phyloP scores from a whole-genome alignment of 2,797 vertebrate genomes.

The Cynopterus sphinx region DNA sequence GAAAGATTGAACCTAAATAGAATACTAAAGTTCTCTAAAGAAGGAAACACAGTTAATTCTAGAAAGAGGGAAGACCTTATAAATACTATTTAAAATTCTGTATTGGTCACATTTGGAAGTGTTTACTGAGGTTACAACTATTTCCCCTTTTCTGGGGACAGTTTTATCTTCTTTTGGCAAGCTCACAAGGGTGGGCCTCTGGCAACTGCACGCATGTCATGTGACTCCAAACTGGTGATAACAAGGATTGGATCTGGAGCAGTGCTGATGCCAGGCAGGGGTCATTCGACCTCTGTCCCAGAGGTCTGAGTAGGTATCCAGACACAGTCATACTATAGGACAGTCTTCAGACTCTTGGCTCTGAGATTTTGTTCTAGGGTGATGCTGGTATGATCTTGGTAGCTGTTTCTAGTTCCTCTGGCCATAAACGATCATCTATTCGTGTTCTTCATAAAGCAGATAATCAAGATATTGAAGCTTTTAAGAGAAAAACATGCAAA shows the following conservation, averaged over 20 bases:
- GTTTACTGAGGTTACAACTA: not conserved
- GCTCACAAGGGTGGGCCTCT: not conserved
- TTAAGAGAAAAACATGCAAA: not conserved
- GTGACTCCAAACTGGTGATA: not conserved
- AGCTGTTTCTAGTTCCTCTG: not conserved
- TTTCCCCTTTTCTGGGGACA: not conserved
- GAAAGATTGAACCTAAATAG: not conserved
- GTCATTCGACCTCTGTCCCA: not conserved
- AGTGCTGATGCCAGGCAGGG: not conserved
- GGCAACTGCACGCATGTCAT: not conserved
- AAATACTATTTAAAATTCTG: not conserved
- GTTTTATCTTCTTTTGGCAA: not conserved
- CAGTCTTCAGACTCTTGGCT: not conserved
- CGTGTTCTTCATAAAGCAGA: not conserved
- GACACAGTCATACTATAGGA: too few relatives aligned
- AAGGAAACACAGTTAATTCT: not conserved
- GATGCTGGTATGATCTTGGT: not conserved
- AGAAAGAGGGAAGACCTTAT: not conserved
- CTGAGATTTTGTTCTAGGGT: not conserved
- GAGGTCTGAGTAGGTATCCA: not conserved
- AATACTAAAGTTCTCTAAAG: not conserved
- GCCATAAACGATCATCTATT: not conserved
- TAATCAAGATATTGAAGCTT: not conserved
- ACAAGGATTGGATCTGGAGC: not conserved
- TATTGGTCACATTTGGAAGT: not conserved